A percentile compares a stretch with the other conserved stretches of the same genome.
Evolutionary conservation across 64 coral and sea anemone species (phyloP).

Genomic region (Cladopsammia gracilis): DNA sequence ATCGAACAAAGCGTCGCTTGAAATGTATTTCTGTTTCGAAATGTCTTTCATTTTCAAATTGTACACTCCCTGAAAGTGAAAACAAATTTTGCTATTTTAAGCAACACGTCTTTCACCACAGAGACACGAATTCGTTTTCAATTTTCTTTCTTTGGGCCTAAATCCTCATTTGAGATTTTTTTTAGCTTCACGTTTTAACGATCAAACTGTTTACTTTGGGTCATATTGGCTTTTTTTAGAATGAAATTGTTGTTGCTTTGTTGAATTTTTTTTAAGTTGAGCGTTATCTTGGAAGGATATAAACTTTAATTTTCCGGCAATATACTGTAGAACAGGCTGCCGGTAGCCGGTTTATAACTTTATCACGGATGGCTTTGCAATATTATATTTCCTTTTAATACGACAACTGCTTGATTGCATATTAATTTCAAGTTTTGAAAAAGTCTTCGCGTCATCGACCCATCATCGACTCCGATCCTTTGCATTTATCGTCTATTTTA

Average conservation of each 20-base stretch:
- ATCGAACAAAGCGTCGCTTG: constrained; percentile 40
- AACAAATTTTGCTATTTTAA: background rate
- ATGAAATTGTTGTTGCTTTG: background rate
- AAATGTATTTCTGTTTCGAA: background rate
- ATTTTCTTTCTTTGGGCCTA: background rate
- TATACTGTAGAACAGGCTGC: background rate
- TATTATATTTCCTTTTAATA: background rate
- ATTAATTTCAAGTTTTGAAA: constrained; percentile 9
- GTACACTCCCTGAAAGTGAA: constrained; percentile 16
- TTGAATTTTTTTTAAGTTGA: background rate
- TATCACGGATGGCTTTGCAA: background rate
- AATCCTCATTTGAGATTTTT: background rate
- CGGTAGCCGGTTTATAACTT: background rate
- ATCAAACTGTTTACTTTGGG: background rate
- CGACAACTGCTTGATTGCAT: background rate
- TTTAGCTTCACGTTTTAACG: background rate
- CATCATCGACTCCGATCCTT: background rate
- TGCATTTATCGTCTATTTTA: background rate
- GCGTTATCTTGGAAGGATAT: background rate
- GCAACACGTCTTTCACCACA: background rate
- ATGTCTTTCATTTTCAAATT: background rate
- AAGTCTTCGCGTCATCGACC: background rate
- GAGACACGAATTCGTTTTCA: background rate
- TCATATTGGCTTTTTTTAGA: background rate
- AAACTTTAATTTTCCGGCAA: background rate